These are phyloP conservation scores for Polydesmus complanatus DNA, from an alignment of 2,888 invertebrate genomes.

Conservation along the genomic window DNA sequence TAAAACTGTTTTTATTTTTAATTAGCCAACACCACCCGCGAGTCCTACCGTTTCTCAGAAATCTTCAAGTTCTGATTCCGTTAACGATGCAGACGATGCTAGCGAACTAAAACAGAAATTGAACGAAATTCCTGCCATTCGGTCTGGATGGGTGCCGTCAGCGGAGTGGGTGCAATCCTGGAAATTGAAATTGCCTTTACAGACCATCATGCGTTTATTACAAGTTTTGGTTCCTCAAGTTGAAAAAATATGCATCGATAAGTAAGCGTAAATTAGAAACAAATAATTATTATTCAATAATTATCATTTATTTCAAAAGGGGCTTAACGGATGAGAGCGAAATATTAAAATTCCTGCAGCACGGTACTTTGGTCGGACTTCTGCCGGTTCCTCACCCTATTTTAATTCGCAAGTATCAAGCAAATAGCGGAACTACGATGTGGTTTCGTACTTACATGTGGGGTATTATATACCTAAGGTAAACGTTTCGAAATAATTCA, in stretches of 20 bases:
- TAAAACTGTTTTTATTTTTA: neutral
- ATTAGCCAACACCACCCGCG: conserved; percentile 22
- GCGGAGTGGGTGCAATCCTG: conserved; percentile 92
- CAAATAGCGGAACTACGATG: conserved; percentile 94
- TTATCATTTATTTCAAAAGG: conserved; percentile 39
- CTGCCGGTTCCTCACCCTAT: conserved; percentile 98
- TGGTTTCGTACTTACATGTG: conserved; percentile 99
- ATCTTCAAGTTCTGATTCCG: conserved; percentile 16
- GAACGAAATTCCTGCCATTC: conserved; percentile 13
- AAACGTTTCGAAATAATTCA: conserved; percentile 21
- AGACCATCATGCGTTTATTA: conserved; percentile 95
- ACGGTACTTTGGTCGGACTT: conserved; percentile 92
- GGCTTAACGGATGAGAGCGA: conserved; percentile 98
- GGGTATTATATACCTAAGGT: conserved; percentile 97
- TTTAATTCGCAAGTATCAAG: conserved; percentile 95
- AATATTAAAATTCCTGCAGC: conserved; percentile 95
- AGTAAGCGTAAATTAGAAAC: conserved; percentile 50
- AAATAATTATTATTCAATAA: neutral
- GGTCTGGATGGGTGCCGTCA: conserved; percentile 62
- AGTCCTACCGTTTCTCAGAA: conserved; percentile 22
- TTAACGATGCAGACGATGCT: conserved; percentile 9
- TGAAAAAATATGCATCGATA: conserved; percentile 99
- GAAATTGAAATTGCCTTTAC: conserved; percentile 92
- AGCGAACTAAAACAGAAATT: conserved; percentile 12
- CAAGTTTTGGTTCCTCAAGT: conserved; percentile 99